These are phyloP conservation scores for Pyrrhura leucotis DNA, from an alignment of 2,797 vertebrate genomes.

Conservation along the genomic window DNA sequence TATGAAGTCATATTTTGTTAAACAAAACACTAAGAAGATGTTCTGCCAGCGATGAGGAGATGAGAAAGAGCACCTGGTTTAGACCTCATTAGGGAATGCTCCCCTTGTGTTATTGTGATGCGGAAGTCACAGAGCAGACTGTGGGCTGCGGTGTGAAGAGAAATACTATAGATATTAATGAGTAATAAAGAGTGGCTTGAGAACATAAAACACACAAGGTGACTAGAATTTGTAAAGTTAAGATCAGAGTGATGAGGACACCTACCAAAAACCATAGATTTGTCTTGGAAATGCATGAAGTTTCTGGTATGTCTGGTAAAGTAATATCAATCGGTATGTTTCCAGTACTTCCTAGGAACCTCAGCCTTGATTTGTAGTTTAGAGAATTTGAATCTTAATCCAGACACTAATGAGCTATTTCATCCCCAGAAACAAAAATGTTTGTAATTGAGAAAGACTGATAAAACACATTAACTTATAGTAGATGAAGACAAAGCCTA, in stretches of 20 bases:
- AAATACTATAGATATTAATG: neutral
- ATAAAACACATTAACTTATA: neutral
- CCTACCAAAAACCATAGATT: rapidly evolving
- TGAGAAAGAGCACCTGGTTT: neutral
- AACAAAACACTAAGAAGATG: neutral
- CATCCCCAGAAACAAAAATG: neutral
- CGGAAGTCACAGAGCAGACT: neutral
- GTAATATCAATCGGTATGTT: neutral
- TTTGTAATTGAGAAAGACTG: neutral
- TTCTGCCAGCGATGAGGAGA: neutral
- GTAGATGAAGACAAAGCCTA: neutral
- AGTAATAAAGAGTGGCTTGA: neutral
- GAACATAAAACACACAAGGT: neutral
- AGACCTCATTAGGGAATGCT: neutral
- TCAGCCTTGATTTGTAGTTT: neutral
- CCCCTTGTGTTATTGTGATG: neutral
- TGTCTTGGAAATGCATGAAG: neutral
- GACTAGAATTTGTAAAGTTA: neutral
- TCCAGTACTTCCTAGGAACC: neutral
- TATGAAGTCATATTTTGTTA: neutral
- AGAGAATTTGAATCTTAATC: neutral
- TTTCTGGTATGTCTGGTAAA: neutral
- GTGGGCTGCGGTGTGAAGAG: neutral
- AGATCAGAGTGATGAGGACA: neutral
- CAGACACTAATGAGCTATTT: neutral